Evolutionary conservation across 2,888 invertebrate genomes (phyloP).

Genomic region (Toxonevra muliebris): DNA sequence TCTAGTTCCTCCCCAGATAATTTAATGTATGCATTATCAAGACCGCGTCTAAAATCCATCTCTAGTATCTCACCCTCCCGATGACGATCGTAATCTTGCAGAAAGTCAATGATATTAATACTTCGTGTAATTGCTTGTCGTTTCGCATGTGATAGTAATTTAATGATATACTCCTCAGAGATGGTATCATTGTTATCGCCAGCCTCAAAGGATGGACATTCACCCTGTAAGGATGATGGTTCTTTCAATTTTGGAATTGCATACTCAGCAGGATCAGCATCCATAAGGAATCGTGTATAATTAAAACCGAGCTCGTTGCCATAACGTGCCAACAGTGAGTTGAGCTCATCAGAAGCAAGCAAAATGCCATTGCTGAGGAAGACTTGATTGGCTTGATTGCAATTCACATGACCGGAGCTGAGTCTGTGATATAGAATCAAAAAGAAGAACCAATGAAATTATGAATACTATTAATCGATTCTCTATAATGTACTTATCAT

Average conservation of each 20-base stretch:
- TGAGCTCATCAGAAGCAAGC: constrained; percentile 72
- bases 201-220: constrained; percentile 65
- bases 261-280: constrained; percentile 66
- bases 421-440: constrained; percentile 63
- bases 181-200: constrained; percentile 65
- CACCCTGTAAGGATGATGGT: constrained; percentile 36
- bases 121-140: constrained; percentile 75
- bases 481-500: constrained; percentile 69
- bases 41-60: constrained; percentile 76
- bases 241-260: constrained; percentile 53
- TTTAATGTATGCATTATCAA: constrained; percentile 73
- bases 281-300: constrained; percentile 75
- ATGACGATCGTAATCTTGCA: constrained; percentile 73
- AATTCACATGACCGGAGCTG: constrained; percentile 77
- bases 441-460: no score
- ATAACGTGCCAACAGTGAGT: constrained; percentile 75
- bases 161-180: constrained; percentile 67
- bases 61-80: constrained; percentile 72
- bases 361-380: constrained; percentile 75
- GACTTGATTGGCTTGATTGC: constrained; percentile 76
- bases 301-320: constrained; percentile 80
- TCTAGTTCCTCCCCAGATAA: constrained; percentile 75
- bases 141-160: constrained; percentile 79
- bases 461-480: background rate
- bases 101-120: constrained; percentile 71